A percentile compares a stretch with the other conserved stretches of the same genome.
Conservation (phyloP, 2,113 vertebrate genomes). For the Eleginops maclovinus region DNA sequence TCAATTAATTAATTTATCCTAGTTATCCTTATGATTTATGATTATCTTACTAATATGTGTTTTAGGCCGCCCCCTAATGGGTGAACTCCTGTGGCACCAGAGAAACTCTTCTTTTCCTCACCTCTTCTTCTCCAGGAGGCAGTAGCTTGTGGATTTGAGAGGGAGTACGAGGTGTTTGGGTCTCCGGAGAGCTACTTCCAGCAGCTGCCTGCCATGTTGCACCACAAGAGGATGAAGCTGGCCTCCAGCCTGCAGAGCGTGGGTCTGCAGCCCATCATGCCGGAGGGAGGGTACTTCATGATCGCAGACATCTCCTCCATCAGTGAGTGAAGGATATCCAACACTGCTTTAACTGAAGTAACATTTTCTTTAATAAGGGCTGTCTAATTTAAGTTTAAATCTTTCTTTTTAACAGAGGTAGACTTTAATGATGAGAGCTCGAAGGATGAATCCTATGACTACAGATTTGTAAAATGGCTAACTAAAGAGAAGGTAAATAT, state of each 20-base stretch:
- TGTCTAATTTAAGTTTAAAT: background rate
- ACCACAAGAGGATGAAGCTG: constrained; percentile 85
- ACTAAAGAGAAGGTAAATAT: constrained; percentile 89
- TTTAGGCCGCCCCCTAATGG: too few species aligned
- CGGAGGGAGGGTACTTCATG: constrained; percentile 94
- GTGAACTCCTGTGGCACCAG: too few species aligned
- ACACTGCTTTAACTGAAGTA: background rate
- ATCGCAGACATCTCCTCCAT: constrained; percentile 89
- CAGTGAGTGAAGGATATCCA: constrained; percentile 84
- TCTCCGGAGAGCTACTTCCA: constrained; percentile 91
- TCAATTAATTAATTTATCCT: too few species aligned
- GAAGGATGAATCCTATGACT: constrained; percentile 83
- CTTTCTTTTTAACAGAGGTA: constrained; percentile 77
- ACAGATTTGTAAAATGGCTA: constrained; percentile 92
- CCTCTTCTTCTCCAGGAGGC: constrained; percentile 85
- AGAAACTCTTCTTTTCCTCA: background rate
- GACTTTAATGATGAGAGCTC: constrained; percentile 79
- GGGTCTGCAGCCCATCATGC: constrained; percentile 88
- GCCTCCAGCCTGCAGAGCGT: constrained; percentile 82
- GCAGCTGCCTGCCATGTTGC: constrained; percentile 83
- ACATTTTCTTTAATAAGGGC: background rate
- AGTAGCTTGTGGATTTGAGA: constrained; percentile 87
- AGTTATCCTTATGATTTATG: too few species aligned
- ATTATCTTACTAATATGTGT: too few species aligned
- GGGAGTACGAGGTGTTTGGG: constrained; percentile 84